Percentiles rank a stretch among this genome's conserved stretches.
Evolutionary conservation across 2,888 invertebrate species (phyloP).

Genomic region (Plebejus melissa): DNA sequence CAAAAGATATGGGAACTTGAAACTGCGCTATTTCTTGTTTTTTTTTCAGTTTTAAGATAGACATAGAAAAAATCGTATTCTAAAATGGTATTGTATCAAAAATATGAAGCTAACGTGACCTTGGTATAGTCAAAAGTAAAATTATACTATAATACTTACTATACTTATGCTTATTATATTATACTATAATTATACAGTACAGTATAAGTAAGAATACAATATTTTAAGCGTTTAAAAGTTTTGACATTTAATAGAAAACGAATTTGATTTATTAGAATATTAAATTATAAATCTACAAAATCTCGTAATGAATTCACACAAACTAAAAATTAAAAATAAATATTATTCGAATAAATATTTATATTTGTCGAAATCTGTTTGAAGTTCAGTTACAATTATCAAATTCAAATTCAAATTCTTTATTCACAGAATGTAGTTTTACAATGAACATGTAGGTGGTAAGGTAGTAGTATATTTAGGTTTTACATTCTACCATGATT

Average conservation of each 20-base stretch:
- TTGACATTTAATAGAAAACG: too few relatives aligned
- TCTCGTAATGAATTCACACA: neutral
- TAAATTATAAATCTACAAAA: neutral
- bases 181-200: too few relatives aligned
- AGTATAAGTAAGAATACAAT: too few relatives aligned
- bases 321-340: neutral
- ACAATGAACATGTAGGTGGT: too few relatives aligned
- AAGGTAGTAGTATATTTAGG: too few relatives aligned
- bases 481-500: too few relatives aligned
- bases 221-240: neutral
- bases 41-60: neutral
- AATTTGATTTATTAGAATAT: neutral
- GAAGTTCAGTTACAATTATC: conserved; percentile 6
- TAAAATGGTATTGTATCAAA: too few relatives aligned
- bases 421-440: too few relatives aligned
- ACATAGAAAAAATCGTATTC: too few relatives aligned
- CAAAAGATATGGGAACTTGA: neutral
- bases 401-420: too few relatives aligned
- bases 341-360: neutral
- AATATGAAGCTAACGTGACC: too few relatives aligned
- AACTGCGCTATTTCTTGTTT: neutral
- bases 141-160: neutral
- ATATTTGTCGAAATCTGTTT: neutral
- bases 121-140: neutral
- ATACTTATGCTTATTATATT: too few relatives aligned